phyloP scores from a whole-genome alignment of 1,140 invertebrate species.

The Nephila pilipes region DNA sequence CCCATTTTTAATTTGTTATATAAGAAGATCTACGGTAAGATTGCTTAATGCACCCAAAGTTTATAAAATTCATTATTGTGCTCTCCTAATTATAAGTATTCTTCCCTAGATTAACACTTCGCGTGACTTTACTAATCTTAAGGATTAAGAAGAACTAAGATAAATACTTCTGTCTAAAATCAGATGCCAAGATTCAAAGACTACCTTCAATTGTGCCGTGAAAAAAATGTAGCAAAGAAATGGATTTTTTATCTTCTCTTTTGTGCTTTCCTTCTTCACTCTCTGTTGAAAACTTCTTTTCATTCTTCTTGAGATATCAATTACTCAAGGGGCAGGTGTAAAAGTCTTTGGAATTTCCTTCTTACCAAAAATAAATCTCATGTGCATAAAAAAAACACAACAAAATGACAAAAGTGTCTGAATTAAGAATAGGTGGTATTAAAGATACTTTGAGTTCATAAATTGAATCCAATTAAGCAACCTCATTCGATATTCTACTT shows the following conservation, averaged over 20 bases:
- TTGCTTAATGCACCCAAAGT: background rate
- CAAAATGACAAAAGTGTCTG: background rate
- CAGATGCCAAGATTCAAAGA: background rate
- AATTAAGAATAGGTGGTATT: background rate
- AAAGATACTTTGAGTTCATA: background rate
- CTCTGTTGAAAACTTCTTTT: background rate
- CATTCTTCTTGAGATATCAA: background rate
- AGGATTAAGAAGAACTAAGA: background rate
- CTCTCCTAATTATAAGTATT: background rate
- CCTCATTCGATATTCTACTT: background rate
- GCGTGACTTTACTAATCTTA: background rate
- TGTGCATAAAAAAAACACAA: background rate
- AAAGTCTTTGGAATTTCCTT: background rate
- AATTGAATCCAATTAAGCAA: background rate
- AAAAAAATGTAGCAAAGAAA: background rate
- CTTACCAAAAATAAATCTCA: background rate
- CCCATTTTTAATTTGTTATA: background rate
- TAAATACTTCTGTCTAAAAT: background rate
- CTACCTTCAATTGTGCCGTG: background rate
- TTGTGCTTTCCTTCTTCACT: background rate
- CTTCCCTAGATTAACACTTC: background rate
- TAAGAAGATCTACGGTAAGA: background rate
- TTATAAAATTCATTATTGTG: background rate
- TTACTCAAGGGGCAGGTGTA: background rate
- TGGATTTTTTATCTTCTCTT: background rate